Evolutionary conservation across 2,888 invertebrate genomes (phyloP).

Genomic region (Dermolepida albohirtum): DNA sequence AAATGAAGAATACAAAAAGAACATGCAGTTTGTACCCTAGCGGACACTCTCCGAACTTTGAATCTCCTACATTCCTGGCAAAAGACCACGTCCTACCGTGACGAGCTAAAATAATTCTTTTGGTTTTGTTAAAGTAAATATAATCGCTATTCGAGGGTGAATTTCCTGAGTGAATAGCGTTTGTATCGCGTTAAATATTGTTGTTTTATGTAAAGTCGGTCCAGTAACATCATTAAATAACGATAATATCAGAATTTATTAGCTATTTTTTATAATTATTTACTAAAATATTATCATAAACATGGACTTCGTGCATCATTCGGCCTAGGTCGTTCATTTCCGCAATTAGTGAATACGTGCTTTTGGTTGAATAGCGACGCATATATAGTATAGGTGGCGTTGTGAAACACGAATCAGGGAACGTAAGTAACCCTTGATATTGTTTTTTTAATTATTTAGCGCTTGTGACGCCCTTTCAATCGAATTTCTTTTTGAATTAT

Average conservation of each 20-base stretch:
- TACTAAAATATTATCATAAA: conserved; percentile 56
- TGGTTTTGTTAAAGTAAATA: conserved; percentile 54
- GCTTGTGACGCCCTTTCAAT: conserved; percentile 50
- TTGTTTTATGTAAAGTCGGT: conserved; percentile 18
- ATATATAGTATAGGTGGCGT: conserved; percentile 66
- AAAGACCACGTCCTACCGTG: conserved; percentile 62
- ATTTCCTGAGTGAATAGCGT: conserved; percentile 16
- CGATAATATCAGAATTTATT: conserved; percentile 42
- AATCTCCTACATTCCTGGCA: conserved; percentile 61
- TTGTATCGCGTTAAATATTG: conserved; percentile 16
- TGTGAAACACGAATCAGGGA: conserved; percentile 63
- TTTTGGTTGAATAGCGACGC: conserved; percentile 65
- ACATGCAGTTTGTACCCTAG: conserved; percentile 58
- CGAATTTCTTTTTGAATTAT: conserved; percentile 52
- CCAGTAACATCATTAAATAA: conserved; percentile 40
- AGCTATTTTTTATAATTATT: conserved; percentile 52
- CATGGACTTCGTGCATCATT: conserved; percentile 57
- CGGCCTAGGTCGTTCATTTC: conserved; percentile 57
- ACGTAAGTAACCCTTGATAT: conserved; percentile 65
- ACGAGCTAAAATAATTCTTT: conserved; percentile 63
- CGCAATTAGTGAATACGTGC: conserved; percentile 64
- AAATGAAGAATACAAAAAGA: conserved; percentile 60
- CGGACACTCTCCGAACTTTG: conserved; percentile 59
- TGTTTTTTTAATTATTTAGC: conserved; percentile 60
- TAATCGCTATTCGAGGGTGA: conserved; percentile 34